Base-by-base conservation (phyloP, 2,888 invertebrate species). In the Orchesella flavescens region DNA sequence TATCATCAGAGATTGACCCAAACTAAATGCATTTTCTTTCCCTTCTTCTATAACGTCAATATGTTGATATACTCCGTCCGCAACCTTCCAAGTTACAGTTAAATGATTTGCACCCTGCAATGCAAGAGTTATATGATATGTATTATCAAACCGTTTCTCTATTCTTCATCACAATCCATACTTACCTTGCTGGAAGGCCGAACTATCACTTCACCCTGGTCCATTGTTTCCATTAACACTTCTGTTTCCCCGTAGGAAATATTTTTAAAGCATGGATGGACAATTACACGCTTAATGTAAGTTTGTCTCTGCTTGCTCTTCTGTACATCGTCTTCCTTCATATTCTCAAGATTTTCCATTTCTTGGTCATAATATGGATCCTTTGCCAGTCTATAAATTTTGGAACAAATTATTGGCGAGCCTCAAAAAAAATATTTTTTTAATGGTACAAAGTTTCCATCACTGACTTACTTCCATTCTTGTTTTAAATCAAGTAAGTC, bases 71-170 rank as follows among this genome's bases (percentile, higher is more conserved):
- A 99, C 95, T 24, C 94, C 94, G 69, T 98, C 96, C 0, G 96
- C 93, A 0, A 99, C 97, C 91, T 99, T 99, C 99, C 99, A 99
- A 0, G 99, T 99, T 1, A 98, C 97, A 0, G 99, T 99, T 86
- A 99, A 91, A 90, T 98, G 98, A 90, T 99, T 97, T 0, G 95
- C 93, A 59, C 97, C 98, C 93, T 92, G 75, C n/a, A 49, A 49
- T 15, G 49, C 49, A 12, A 12, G 2, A 2, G 7, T 34, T 4
- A 34, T 4, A 34, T 34, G 34, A 49, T 7, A 44, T 44, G 12
- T 9, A 7, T 44, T 9, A 44, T 44, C 12, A 44, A 44, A 44
- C 44, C n/a, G n/a, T n/a, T n/a, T 44, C 44, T 9, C 12, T 44
- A 44, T 44, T 12, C 7, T 44, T 44, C 12, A 44, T 9, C 9